phyloP scores from a whole-genome alignment of 2,797 vertebrate genomes.

The Mus minutoides region DNA sequence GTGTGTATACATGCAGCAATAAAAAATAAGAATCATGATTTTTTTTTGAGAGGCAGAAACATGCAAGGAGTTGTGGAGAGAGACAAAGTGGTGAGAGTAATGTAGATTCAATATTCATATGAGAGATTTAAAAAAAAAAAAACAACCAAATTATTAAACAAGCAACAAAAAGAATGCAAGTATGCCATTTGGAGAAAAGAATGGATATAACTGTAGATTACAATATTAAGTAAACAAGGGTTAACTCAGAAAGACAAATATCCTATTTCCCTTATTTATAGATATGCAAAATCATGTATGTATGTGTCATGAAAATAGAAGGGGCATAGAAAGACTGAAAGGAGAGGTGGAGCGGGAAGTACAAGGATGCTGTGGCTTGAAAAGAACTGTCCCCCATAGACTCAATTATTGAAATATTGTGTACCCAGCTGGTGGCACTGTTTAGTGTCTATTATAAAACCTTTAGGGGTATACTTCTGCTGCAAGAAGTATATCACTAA shows the following conservation, averaged over 20 bases:
- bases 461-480: neutral
- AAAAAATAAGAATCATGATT: neutral
- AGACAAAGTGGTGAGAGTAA: neutral
- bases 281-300: neutral
- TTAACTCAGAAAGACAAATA: neutral
- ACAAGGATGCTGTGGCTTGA: neutral
- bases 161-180: neutral
- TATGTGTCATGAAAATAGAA: neutral
- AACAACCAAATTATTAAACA: neutral
- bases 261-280: neutral
- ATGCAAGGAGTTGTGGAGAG: neutral
- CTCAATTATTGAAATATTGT: neutral
- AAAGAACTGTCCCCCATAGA: neutral
- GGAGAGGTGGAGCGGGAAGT: neutral
- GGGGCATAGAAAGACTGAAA: neutral
- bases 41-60: neutral
- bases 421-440: neutral
- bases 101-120: neutral
- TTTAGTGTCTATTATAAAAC: neutral
- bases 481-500: neutral
- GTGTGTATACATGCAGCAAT: neutral
- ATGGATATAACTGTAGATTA: neutral
- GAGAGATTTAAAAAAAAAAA: neutral
- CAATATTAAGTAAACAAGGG: neutral
- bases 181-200: neutral